Conservation (phyloP, 2,888 invertebrate species). For the Clivina fossor region DNA sequence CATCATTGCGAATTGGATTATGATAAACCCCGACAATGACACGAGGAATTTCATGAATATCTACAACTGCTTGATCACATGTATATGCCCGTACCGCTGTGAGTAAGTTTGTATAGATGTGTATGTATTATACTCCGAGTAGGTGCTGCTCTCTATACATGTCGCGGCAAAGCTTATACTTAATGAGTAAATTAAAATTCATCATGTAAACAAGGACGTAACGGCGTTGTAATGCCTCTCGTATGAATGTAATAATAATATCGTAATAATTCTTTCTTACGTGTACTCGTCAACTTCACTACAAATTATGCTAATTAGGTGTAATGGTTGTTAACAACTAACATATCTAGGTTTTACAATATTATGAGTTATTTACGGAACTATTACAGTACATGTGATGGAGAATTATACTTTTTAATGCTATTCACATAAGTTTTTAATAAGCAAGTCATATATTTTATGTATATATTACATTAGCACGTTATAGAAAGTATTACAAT, state of each 20-base stretch:
- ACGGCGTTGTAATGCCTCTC: conserved; percentile 7
- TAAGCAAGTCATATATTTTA: too few species aligned
- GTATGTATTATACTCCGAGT: neutral
- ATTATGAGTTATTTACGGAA: too few species aligned
- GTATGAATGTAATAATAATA: neutral
- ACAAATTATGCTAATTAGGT: too few species aligned
- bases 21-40: conserved; percentile 21
- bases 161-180: too few species aligned
- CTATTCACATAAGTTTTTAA: too few species aligned
- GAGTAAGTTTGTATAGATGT: neutral
- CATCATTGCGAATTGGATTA: conserved; percentile 31
- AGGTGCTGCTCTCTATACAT: neutral
- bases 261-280: conserved; percentile 10
- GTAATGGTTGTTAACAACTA: conserved; percentile 3
- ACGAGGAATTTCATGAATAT: too few species aligned
- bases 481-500: too few species aligned
- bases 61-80: too few species aligned
- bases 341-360: neutral
- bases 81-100: too few species aligned
- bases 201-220: conserved; percentile 22
- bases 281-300: neutral
- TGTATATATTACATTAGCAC: too few species aligned
- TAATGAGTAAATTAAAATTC: conserved; percentile 33
- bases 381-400: neutral
- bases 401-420: neutral